A percentile compares a stretch with the other conserved stretches of the same genome.
These are phyloP conservation scores for Esperia sulphurella DNA, from an alignment of 2,888 invertebrate genomes.

Conservation along the genomic window DNA sequence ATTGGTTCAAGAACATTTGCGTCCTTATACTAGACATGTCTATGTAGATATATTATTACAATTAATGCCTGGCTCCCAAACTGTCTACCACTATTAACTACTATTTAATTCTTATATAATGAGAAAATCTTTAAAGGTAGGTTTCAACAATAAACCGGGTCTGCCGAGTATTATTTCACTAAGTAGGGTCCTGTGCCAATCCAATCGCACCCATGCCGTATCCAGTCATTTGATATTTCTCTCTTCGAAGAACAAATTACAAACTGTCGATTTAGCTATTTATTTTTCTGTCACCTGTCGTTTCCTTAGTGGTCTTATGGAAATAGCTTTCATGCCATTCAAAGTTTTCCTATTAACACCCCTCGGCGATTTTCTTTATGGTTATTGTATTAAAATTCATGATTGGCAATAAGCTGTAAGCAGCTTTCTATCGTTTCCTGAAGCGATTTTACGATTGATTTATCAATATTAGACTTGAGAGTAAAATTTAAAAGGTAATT, in stretches of 20 bases:
- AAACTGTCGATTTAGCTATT: conserved; percentile 50
- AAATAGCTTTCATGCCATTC: conserved; percentile 57
- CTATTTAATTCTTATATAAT: too few relatives aligned
- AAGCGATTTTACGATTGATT: background rate
- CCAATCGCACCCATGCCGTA: conserved; percentile 62
- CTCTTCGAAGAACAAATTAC: conserved; percentile 73
- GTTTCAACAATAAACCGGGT: background rate
- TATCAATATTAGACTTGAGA: background rate
- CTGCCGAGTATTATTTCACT: background rate
- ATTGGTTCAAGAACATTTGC: too few relatives aligned
- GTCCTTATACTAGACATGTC: too few relatives aligned
- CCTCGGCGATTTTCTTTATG: conserved; percentile 36
- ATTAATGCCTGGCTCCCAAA: too few relatives aligned
- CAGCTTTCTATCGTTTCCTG: conserved; percentile 37
- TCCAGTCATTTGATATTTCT: conserved; percentile 77
- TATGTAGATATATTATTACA: too few relatives aligned
- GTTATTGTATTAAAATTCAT: conserved; percentile 43
- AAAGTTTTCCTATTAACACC: conserved; percentile 68
- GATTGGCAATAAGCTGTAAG: conserved; percentile 34
- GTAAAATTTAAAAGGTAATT: too few relatives aligned
- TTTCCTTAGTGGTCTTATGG: conserved; percentile 51
- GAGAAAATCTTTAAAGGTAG: too few relatives aligned
- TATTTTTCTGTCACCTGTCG: conserved; percentile 67
- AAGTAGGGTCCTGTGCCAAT: conserved; percentile 8
- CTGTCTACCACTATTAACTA: too few relatives aligned